Evolutionary conservation across 2,797 vertebrate genomes (phyloP), one percentile per base, ranked within the genome.

Genomic region (Schizopygopsis pylzovi): DNA sequence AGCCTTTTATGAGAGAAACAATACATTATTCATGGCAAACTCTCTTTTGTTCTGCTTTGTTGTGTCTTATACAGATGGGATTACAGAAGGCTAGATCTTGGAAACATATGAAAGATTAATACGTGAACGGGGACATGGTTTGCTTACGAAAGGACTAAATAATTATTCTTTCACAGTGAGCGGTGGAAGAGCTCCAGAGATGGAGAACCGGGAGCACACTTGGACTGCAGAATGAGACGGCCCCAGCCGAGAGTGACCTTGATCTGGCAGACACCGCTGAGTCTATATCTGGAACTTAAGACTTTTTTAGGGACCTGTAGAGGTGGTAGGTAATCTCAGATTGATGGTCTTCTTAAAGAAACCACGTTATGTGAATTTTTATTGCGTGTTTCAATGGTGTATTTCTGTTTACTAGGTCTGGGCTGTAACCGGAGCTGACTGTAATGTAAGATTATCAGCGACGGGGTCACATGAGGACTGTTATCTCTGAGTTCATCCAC

Each of bases 91-190:
- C 94, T 94, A 93, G 95, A 96, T 96, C 94, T 95, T 95, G 95
- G 95, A 95, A 95, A 96, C 94, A 95, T 96, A 95, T 96, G 95
- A 96, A 96, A 96, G 95, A 96, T 96, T 96, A 95, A 96, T 96
- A 95, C 94, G 93, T 93, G 94, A 95, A 94, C 92, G 93, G 95
- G 94, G 94, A 96, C 94, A 92, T 90, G 94, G 94, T 93, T 95
- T 95, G 93, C 94, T 96, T 95, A 95, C 95, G 94, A 95, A 96
- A 96, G 92, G 93, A 95, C 95, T 95, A 94, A 95, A 95, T 95
- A 95, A 95, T 95, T 93, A 95, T 95, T 80, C 89, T 84, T 94
- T 94, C 93, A 93, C 93, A 89, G 93, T 93, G 93, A 95, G 94
- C 65, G 83, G 77, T 92, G 93, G 92, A 91, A 85, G 90, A 90